These are phyloP conservation scores for Montipora capricornis DNA, from an alignment of 64 coral and sea anemone species.

Conservation along the genomic window DNA sequence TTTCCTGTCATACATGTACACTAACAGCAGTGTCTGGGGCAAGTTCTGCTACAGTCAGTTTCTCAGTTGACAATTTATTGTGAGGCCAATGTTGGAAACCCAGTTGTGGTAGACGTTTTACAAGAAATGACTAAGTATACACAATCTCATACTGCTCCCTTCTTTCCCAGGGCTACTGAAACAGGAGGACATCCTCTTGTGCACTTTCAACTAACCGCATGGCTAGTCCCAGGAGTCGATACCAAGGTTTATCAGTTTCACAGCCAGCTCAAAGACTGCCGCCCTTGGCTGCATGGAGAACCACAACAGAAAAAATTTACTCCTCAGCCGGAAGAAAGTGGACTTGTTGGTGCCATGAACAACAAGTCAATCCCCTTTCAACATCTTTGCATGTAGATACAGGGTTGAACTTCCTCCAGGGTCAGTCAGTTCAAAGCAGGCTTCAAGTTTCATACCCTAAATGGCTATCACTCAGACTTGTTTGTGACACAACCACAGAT, in stretches of 20 bases:
- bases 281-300: conserved; percentile 17
- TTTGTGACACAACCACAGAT: too few species aligned
- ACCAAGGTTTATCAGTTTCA: conserved; percentile 17
- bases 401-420: too few species aligned
- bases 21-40: background rate
- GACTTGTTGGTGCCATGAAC: too few species aligned
- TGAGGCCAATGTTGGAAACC: conserved; percentile 51
- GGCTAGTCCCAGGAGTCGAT: conserved; percentile 49
- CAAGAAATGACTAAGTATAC: conserved; percentile 44
- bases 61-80: conserved; percentile 22
- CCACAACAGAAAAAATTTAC: too few species aligned
- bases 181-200: conserved; percentile 45
- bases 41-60: conserved; percentile 11
- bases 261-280: conserved; percentile 39
- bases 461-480: too few species aligned
- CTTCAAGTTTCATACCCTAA: too few species aligned
- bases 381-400: too few species aligned
- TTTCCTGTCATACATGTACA: too few species aligned
- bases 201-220: conserved; percentile 54
- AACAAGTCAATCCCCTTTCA: too few species aligned
- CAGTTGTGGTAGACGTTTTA: conserved; percentile 42
- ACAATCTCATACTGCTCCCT: conserved; percentile 31
- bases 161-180: conserved; percentile 33
- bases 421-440: too few species aligned
- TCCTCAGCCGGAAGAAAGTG: too few species aligned